phyloP scores from a whole-genome alignment of 2,888 invertebrate species.

The Patella pellucida region DNA sequence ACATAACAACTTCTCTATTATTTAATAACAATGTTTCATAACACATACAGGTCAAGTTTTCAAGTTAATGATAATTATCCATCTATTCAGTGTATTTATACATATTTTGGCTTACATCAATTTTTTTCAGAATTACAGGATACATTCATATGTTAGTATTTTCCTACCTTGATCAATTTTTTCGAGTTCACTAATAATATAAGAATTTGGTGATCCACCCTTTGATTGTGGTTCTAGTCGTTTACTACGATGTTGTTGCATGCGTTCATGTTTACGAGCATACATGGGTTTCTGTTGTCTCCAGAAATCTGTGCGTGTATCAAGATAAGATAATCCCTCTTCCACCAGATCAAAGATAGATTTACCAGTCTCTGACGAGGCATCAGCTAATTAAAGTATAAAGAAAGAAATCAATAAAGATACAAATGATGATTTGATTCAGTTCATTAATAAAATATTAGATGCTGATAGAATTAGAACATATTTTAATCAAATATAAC shows the following conservation, averaged over 20 bases:
- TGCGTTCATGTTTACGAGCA: conserved; percentile 61
- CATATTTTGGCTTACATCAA: no score
- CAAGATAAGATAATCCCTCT: conserved; percentile 86
- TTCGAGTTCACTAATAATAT: conserved; percentile 63
- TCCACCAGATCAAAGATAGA: conserved; percentile 68
- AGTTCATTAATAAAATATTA: not conserved
- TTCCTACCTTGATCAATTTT: conserved; percentile 61
- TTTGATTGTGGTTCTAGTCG: conserved; percentile 37
- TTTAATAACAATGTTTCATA: no score
- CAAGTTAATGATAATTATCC: no score
- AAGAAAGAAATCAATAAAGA: not conserved
- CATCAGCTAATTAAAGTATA: conserved; percentile 42
- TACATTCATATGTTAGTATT: not conserved
- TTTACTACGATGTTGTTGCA: conserved; percentile 42
- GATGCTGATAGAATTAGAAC: not conserved
- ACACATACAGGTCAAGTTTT: no score
- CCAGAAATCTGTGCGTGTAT: conserved; percentile 91
- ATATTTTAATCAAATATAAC: no score
- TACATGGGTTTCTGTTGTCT: conserved; percentile 77
- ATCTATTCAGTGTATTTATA: no score
- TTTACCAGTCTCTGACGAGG: conserved; percentile 57
- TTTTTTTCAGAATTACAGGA: not conserved
- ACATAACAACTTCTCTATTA: no score
- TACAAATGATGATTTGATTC: not conserved
- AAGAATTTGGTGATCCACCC: conserved; percentile 52